These are phyloP conservation scores for Paragorgia papillata DNA, from an alignment of 92 coral and sea anemone species.

Conservation along the genomic window DNA sequence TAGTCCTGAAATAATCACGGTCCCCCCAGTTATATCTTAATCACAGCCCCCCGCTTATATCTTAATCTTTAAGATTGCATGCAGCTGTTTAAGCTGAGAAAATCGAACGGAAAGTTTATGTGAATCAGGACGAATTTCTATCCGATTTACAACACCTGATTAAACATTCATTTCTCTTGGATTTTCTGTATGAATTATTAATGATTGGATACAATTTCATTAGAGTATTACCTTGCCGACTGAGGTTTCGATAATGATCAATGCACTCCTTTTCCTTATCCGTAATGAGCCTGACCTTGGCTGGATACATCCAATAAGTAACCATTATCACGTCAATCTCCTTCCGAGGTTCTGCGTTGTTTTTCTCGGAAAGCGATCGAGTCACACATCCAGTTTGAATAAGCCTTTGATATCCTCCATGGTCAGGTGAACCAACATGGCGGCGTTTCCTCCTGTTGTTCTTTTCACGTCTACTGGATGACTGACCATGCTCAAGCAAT, in stretches of 20 bases:
- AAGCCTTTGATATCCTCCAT: constrained; percentile 96
- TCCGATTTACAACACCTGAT: too few species aligned
- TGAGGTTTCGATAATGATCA: constrained; percentile 81
- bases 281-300: constrained; percentile 86
- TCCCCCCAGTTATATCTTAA: too few species aligned
- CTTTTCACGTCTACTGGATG: background rate
- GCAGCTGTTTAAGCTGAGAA: too few species aligned
- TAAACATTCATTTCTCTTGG: too few species aligned
- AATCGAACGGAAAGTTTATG: too few species aligned
- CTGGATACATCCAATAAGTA: constrained; percentile 98
- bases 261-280: constrained; percentile 91
- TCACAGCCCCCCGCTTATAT: too few species aligned
- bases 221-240: constrained; percentile 66
- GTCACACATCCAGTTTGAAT: constrained; percentile 86
- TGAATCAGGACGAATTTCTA: too few species aligned
- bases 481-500: constrained; percentile 44
- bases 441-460: constrained; percentile 25
- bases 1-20: too few species aligned
- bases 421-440: constrained; percentile 96
- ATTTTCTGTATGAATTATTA: too few species aligned
- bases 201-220: background rate
- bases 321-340: constrained; percentile 89
- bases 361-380: constrained; percentile 64
- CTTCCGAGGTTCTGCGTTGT: constrained; percentile 60
- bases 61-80: too few species aligned